Conservation (phyloP, 2,113 vertebrate species). For the Herpailurus yagouaroundi region DNA sequence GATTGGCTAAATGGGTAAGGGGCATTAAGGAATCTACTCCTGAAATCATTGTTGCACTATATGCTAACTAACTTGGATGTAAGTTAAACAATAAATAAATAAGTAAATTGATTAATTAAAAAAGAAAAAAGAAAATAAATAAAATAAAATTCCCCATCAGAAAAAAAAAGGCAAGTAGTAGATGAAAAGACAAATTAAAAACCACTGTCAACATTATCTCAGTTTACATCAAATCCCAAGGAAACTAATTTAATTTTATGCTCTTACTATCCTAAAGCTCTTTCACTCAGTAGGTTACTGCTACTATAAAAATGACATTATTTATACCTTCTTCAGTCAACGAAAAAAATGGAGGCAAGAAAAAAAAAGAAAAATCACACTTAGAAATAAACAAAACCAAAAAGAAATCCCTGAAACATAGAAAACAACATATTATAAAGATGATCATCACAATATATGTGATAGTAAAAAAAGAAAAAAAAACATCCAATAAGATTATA, state of each 20-base stretch:
- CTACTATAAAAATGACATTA: slow-evolving; percentile 18
- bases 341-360: neutral
- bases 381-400: neutral
- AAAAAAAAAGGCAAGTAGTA: slow-evolving; percentile 28
- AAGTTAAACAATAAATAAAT: too few relatives aligned
- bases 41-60: too few relatives aligned
- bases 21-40: too few relatives aligned
- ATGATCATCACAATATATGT: neutral
- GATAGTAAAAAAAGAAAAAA: neutral
- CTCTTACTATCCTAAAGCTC: neutral
- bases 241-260: slow-evolving; percentile 60
- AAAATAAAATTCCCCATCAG: too few relatives aligned
- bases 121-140: too few relatives aligned
- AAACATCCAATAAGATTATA: neutral
- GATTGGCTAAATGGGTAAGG: too few relatives aligned
- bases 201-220: slow-evolving; percentile 39
- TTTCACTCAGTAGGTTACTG: slow-evolving; percentile 43
- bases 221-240: slow-evolving; percentile 30
- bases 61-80: too few relatives aligned
- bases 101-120: too few relatives aligned
- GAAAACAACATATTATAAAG: neutral
- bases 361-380: neutral
- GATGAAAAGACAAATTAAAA: slow-evolving; percentile 46
- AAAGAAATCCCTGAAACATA: neutral
- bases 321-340: slow-evolving; percentile 30